Conservation (phyloP, 2,113 vertebrate genomes). For the Puntigrus tetrazona region DNA sequence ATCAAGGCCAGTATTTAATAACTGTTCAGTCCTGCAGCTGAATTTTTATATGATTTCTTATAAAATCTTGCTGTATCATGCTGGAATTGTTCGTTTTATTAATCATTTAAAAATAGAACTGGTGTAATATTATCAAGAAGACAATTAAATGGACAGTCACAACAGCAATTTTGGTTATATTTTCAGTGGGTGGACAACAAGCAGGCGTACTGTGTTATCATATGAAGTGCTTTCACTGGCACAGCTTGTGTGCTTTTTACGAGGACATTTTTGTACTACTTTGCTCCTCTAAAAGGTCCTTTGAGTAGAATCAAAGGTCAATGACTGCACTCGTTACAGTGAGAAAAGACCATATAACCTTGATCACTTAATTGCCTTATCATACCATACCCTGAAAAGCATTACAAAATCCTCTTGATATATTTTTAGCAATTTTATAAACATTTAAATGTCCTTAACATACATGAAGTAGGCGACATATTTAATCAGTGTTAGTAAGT, state of each 20-base stretch:
- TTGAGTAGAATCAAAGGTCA: constrained; percentile 10
- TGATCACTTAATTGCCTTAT: not conserved
- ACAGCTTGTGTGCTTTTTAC: not conserved
- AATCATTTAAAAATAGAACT: not conserved
- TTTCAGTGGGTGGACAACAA: not conserved
- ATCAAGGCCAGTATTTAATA: not conserved
- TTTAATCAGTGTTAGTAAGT: not conserved
- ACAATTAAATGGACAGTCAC: not conserved
- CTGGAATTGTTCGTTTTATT: not conserved
- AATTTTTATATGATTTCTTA: not conserved
- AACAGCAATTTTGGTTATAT: not conserved
- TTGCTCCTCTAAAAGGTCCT: not conserved
- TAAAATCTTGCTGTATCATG: not conserved
- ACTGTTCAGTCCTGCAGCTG: not conserved
- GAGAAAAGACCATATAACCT: not conserved
- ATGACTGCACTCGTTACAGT: not conserved
- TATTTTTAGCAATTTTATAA: not conserved
- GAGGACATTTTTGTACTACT: not conserved
- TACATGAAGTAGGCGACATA: too few species aligned
- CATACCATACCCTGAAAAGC: not conserved
- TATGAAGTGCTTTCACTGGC: not conserved
- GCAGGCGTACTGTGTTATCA: not conserved
- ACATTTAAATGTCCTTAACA: not conserved
- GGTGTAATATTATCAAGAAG: not conserved
- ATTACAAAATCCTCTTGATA: not conserved